Percentiles rank a stretch among this genome's conserved stretches.
Conservation (phyloP, 1,140 invertebrate genomes). For the Leptinotarsa texana region DNA sequence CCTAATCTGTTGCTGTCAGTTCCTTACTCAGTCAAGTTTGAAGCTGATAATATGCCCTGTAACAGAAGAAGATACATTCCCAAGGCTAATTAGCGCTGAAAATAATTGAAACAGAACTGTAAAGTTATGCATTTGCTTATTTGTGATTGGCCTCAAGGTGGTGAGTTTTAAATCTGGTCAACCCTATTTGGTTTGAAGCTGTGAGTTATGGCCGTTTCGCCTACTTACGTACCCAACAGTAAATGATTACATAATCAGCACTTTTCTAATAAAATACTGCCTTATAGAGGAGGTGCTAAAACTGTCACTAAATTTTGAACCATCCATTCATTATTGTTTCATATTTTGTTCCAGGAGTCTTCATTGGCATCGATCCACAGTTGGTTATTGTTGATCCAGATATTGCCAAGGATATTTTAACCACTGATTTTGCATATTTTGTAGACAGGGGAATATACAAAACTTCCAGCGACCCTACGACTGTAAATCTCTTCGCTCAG, state of each 20-base stretch:
- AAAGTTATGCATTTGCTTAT: too few relatives aligned
- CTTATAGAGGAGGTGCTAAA: not conserved
- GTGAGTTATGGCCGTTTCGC: too few relatives aligned
- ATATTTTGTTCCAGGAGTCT: slow-evolving; percentile 7
- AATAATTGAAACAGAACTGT: too few relatives aligned
- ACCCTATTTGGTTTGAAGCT: too few relatives aligned
- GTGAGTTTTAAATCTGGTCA: too few relatives aligned
- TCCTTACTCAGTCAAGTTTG: too few relatives aligned
- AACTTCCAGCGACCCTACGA: slow-evolving; percentile 56
- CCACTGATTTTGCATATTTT: slow-evolving; percentile 58
- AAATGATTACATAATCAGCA: not conserved
- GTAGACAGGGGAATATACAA: slow-evolving; percentile 54
- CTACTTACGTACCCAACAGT: too few relatives aligned
- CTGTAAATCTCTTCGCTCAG: slow-evolving; percentile 56
- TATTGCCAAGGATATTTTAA: slow-evolving; percentile 55
- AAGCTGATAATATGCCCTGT: too few relatives aligned
- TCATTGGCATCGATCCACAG: slow-evolving; percentile 25
- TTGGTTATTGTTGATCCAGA: slow-evolving; percentile 54
- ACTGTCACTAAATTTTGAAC: not conserved
- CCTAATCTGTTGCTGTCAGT: too few relatives aligned
- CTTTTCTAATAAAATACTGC: not conserved
- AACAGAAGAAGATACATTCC: too few relatives aligned
- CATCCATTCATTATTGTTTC: not conserved
- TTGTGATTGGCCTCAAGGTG: too few relatives aligned
- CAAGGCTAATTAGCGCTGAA: too few relatives aligned